These are phyloP conservation scores for Venturia canescens DNA, from an alignment of 1,140 invertebrate species.

Conservation along the genomic window DNA sequence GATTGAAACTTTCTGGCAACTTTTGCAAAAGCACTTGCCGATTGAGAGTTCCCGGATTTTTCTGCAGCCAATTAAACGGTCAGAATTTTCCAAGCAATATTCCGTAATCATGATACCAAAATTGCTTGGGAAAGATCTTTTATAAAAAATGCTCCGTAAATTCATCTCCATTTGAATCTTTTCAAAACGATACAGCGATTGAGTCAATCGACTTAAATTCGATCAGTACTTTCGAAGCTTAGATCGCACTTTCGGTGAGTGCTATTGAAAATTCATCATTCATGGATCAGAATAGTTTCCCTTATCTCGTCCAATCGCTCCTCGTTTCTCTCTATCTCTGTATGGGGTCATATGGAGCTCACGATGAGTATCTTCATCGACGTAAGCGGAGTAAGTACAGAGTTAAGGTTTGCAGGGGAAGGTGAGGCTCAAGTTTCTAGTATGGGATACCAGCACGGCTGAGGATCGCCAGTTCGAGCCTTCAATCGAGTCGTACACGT, in stretches of 20 bases:
- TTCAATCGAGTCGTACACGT: slow-evolving; percentile 41
- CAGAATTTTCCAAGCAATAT: too few species aligned
- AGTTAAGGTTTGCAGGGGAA: background rate
- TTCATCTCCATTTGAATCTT: background rate
- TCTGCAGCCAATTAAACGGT: too few species aligned
- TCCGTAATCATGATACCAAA: too few species aligned
- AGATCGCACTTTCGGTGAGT: background rate
- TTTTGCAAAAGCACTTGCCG: too few species aligned
- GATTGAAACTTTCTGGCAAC: too few species aligned
- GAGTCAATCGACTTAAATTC: background rate
- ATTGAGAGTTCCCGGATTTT: too few species aligned
- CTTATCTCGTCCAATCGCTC: background rate
- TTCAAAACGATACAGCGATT: background rate
- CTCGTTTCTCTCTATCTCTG: background rate
- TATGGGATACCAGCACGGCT: slow-evolving; percentile 11
- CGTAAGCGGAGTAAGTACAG: slow-evolving; percentile 3
- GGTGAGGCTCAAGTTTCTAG: slow-evolving; percentile 22
- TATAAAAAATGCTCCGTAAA: too few species aligned
- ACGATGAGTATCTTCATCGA: slow-evolving; percentile 27
- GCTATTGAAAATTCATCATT: slow-evolving; percentile 35
- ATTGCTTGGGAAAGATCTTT: too few species aligned
- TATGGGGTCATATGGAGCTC: background rate
- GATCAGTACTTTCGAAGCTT: background rate
- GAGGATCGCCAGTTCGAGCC: slow-evolving; percentile 15
- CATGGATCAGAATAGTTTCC: slow-evolving; percentile 15